These are phyloP conservation scores for Sinocyclocheilus anshuiensis DNA, from an alignment of 2,113 vertebrate species.

Conservation along the genomic window DNA sequence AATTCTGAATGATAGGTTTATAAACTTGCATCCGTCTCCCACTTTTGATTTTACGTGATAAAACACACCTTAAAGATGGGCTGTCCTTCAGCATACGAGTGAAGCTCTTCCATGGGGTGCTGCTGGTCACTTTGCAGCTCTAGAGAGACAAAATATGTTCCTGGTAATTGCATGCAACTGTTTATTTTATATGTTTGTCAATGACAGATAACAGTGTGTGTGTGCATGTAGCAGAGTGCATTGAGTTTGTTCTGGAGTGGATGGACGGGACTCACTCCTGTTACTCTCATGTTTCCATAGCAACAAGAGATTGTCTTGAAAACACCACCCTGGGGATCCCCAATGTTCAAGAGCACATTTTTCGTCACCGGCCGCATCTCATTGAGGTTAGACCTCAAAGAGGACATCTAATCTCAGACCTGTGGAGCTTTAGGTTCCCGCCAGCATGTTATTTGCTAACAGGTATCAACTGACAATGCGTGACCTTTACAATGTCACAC, in stretches of 20 bases:
- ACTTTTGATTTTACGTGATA: slow-evolving; percentile 5
- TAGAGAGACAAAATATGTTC: slow-evolving; percentile 55
- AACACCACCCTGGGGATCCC: slow-evolving; percentile 56
- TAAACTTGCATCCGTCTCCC: too few relatives aligned
- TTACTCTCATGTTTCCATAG: slow-evolving; percentile 58
- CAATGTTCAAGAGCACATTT: slow-evolving; percentile 40
- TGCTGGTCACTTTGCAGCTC: slow-evolving; percentile 65
- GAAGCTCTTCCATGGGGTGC: slow-evolving; percentile 64
- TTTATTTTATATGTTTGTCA: background rate
- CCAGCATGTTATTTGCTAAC: background rate
- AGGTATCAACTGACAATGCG: background rate
- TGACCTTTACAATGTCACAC: slow-evolving; percentile 19
- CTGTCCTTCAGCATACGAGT: slow-evolving; percentile 65
- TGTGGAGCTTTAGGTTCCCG: background rate
- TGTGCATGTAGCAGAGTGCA: background rate
- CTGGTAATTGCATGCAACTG: background rate
- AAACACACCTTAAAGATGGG: slow-evolving; percentile 66
- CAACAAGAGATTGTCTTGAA: slow-evolving; percentile 57
- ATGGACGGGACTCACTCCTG: slow-evolving; percentile 46
- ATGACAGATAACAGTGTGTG: background rate
- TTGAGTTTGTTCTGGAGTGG: slow-evolving; percentile 14
- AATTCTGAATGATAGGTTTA: too few relatives aligned
- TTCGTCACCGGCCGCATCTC: slow-evolving; percentile 15
- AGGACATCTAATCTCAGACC: slow-evolving; percentile 36
- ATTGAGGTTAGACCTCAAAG: slow-evolving; percentile 23